Evolutionary conservation across 2,113 vertebrate species (phyloP), one percentile per base, ranked within the genome.

Genomic region (Eurypyga helias): DNA sequence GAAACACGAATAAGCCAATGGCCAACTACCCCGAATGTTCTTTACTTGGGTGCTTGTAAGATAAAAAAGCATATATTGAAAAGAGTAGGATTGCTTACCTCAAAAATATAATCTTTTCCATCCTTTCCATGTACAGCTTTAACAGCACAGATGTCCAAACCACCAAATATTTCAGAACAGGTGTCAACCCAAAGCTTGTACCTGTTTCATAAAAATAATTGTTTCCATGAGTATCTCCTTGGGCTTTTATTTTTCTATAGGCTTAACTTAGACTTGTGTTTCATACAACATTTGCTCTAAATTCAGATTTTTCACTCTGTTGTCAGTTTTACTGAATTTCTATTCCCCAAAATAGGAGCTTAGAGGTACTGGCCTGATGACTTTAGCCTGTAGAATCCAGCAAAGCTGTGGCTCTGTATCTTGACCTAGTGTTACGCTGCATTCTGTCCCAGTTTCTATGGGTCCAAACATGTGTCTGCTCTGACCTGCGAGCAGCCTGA

Each of bases 81-180:
- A 82, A 80, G 33, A 38, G 54, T 34, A 67, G 60, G 15, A 77
- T 70, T 62, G 52, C 97, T 98, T 97, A 99, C 99, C 99, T 99
- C 99, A 95, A 99, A 99, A 94, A 99, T 99, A 97, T 99, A 99
- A 98, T 99, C 99, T 95, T 99, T 99, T 62, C 99, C 99, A 88
- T 99, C 99, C 96, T 99, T 99, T 62, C 99, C 99, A 86, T 99
- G 99, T 26, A 99, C 99, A 95, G 99, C 99, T 98, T 99, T 99
- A 84, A 99, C 99, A 25, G 99, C 99, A 97, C 99, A 99, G 98
- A 99, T 99, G 72, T 99, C 99, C 97, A 99, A 97, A 25, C 99
- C 99, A 70, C 99, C 99, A 89, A 99, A 99, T 84, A 99, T 99
- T 96, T 99, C 99, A 62, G 99, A 99, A 62, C 99, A 99, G 96